Conservation (phyloP, 1,140 invertebrate species). For the Helicoverpa armigera region DNA sequence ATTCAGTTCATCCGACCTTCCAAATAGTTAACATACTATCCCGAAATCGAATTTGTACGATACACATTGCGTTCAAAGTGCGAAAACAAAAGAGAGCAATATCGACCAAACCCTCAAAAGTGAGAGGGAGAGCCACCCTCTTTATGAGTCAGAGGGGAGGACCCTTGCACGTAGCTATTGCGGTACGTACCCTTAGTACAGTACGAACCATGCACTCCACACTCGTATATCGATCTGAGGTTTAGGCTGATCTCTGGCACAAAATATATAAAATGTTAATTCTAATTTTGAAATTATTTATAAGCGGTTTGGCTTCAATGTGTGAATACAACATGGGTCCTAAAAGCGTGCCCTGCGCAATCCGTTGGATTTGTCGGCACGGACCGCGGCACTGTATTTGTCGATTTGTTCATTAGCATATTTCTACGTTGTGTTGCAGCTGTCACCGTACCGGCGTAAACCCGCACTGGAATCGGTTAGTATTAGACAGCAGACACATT, state of each 20-base stretch:
- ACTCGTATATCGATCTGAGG: conserved; percentile 74
- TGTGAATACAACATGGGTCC: conserved; percentile 2
- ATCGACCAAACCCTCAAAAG: conserved; percentile 84
- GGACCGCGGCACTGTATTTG: conserved; percentile 33
- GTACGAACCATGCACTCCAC: conserved; percentile 69
- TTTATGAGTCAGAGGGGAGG: conserved; percentile 84
- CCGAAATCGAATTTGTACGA: conserved; percentile 56
- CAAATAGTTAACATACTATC: conserved; percentile 54
- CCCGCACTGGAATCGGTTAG: background rate
- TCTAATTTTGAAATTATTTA: too few species aligned
- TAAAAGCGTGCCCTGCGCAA: conserved; percentile 11
- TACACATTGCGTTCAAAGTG: conserved; percentile 68
- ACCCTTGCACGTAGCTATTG: conserved; percentile 78
- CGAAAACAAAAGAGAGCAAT: conserved; percentile 83
- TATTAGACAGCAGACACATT: background rate
- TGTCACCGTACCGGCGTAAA: conserved; percentile 33
- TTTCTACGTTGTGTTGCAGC: conserved; percentile 25
- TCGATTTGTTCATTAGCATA: conserved; percentile 46
- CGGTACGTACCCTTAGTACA: conserved; percentile 69
- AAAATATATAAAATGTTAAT: too few species aligned
- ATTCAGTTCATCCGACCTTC: conserved; percentile 11
- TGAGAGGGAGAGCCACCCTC: conserved; percentile 79
- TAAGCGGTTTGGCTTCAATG: background rate
- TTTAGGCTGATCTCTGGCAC: conserved; percentile 57
- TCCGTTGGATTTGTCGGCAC: background rate